A percentile compares a stretch with the other conserved stretches of the same genome.
These are phyloP conservation scores for Latrodectus hesperus DNA, from an alignment of 2,888 invertebrate genomes.

Conservation along the genomic window DNA sequence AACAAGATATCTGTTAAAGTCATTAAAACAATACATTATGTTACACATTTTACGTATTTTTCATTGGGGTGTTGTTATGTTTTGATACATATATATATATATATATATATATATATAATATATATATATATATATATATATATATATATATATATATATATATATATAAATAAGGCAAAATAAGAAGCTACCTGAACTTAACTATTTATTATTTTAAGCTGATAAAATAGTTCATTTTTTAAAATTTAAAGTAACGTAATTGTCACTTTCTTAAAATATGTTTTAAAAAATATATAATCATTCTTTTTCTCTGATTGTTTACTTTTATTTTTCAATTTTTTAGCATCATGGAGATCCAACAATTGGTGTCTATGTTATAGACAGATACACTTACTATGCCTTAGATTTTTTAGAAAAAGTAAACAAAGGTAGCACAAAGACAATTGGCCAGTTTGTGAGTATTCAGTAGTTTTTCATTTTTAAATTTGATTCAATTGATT, in stretches of 20 bases:
- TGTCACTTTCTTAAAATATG: too few species aligned
- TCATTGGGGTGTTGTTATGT: too few species aligned
- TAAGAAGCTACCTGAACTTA: not conserved
- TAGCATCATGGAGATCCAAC: conserved; percentile 99
- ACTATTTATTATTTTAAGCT: not conserved
- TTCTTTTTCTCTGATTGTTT: too few species aligned
- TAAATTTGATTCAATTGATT: not conserved
- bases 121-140: too few species aligned
- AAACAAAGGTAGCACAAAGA: conserved; percentile 88
- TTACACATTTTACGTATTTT: too few species aligned
- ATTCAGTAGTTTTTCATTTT: conserved; percentile 6
- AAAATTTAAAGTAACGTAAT: not conserved
- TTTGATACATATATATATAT: too few species aligned
- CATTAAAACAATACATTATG: too few species aligned
- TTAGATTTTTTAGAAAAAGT: conserved; percentile 96
- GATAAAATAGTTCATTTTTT: not conserved
- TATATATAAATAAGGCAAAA: too few species aligned
- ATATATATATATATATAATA: too few species aligned
- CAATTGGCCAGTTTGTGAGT: conserved; percentile 92
- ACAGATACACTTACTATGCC: conserved; percentile 97
- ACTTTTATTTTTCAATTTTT: conserved; percentile 73
- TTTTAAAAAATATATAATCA: too few species aligned
- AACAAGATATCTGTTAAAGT: too few species aligned
- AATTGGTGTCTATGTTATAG: conserved; percentile 99
- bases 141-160: too few species aligned